Evolutionary conservation across 2,888 invertebrate genomes (phyloP).

Genomic region (Trachelus iudaicus): DNA sequence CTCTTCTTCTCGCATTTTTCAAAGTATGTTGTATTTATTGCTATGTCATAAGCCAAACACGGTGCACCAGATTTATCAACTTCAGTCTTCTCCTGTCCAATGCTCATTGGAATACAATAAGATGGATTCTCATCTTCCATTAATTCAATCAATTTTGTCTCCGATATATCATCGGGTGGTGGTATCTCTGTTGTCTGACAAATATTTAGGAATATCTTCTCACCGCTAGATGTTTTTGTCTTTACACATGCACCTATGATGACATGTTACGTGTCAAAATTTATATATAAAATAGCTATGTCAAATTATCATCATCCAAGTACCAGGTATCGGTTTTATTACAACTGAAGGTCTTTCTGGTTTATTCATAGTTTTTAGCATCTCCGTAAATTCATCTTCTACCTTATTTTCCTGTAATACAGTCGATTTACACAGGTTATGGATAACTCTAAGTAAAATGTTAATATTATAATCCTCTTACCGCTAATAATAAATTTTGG

Average conservation of each 20-base stretch:
- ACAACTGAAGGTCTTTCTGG: conserved; percentile 70
- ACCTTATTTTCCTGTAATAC: conserved; percentile 67
- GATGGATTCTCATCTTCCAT: conserved; percentile 74
- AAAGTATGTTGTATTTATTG: conserved; percentile 82
- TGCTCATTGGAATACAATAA: conserved; percentile 90
- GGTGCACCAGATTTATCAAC: conserved; percentile 80
- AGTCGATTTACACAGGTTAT: conserved; percentile 5
- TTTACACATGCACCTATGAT: conserved; percentile 83
- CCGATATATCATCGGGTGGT: conserved; percentile 76
- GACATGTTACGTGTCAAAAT: conserved; percentile 12
- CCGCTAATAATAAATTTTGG: conserved; percentile 66
- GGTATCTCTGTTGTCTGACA: conserved; percentile 84
- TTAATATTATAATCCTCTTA: conserved; percentile 42
- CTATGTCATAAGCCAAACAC: conserved; percentile 84
- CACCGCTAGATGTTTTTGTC: conserved; percentile 72
- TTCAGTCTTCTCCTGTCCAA: conserved; percentile 83
- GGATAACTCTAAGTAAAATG: not conserved
- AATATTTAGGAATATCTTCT: conserved; percentile 86
- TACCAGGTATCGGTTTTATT: conserved; percentile 78
- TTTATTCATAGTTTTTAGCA: conserved; percentile 67
- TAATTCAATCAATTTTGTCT: conserved; percentile 42
- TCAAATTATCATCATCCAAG: conserved; percentile 29
- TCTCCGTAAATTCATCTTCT: conserved; percentile 72
- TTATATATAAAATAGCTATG: not conserved
- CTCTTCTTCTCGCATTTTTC: conserved; percentile 78